These are phyloP conservation scores for Lophotis ruficrista DNA, from an alignment of 2,113 vertebrate species.

Conservation along the genomic window DNA sequence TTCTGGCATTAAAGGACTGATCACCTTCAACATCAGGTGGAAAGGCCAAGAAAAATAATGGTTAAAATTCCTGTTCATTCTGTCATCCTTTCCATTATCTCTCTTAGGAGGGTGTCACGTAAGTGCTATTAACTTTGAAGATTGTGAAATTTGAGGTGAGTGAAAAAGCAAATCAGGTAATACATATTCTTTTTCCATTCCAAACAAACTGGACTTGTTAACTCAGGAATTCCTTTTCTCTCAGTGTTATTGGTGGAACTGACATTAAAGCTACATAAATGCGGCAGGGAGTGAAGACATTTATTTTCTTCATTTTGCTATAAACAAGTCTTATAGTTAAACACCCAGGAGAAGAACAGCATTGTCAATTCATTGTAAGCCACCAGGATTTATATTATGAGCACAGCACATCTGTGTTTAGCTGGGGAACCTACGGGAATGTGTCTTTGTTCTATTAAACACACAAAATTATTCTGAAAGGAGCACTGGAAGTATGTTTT, in stretches of 20 bases:
- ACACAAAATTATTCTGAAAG: background rate
- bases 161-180: background rate
- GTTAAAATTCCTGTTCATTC: background rate
- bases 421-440: accelerated
- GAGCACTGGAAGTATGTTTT: background rate
- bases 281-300: background rate
- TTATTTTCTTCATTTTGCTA: background rate
- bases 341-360: background rate
- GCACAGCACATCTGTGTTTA: background rate
- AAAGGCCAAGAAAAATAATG: background rate
- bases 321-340: background rate
- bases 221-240: background rate
- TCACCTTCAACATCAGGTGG: background rate
- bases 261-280: background rate
- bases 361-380: background rate
- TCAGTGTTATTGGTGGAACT: background rate
- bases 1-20: background rate
- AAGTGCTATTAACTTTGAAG: background rate
- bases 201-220: background rate
- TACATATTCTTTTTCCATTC: background rate
- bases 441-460: background rate
- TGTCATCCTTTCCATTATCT: background rate
- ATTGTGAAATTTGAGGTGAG: background rate
- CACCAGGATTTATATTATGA: background rate
- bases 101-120: background rate